Base-by-base conservation (phyloP, 2,113 vertebrate species). In the Otis tarda region DNA sequence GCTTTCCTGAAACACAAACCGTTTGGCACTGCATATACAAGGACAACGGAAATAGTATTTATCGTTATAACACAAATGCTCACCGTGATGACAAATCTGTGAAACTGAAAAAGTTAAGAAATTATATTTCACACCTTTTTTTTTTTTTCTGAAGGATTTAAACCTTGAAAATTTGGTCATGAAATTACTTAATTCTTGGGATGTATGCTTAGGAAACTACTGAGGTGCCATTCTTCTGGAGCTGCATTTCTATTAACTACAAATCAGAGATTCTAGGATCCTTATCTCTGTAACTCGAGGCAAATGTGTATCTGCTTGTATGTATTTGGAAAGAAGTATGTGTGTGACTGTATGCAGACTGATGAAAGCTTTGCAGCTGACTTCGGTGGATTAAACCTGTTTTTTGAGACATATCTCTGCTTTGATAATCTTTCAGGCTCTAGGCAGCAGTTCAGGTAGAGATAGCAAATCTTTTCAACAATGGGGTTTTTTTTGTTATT, bases 251-350 rank as follows among this genome's bases (percentile, higher is more conserved):
- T 89, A n/a, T 49, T 68, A 88, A 69, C 43, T 77, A 45, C 12
- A 81, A 81, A 86, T 73, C 68, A 55, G 59, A 83, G 59, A 35
- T 47, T 31, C 24, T 33, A 57, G 41, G 33, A 86, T 94, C 89
- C 20, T 25, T 12, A 39, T 83, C 70, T 90, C 43, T 53, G 19
- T 87, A 45, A 84, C 50, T 86, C 3, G 13, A 90, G 68, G 64
- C 43, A 83, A 86, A 80, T 67, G 17, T 76, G 9, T 87, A 43
- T 93, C 87, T 87, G 56, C 60, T 78, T 43, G 8, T 52, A 43
- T 55, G 41, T 84, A 55, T 87, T 89, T 89, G 30, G 76, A 81
- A 92, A 94, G n/a, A 86, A 65, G 67, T 86, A 75, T 87, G 61
- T 80, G 43, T 60, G 14, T 64, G 56, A 61, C 59, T 79, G 27